phyloP scores from a whole-genome alignment of 2,113 vertebrate genomes.

The Spheniscus mendiculus region DNA sequence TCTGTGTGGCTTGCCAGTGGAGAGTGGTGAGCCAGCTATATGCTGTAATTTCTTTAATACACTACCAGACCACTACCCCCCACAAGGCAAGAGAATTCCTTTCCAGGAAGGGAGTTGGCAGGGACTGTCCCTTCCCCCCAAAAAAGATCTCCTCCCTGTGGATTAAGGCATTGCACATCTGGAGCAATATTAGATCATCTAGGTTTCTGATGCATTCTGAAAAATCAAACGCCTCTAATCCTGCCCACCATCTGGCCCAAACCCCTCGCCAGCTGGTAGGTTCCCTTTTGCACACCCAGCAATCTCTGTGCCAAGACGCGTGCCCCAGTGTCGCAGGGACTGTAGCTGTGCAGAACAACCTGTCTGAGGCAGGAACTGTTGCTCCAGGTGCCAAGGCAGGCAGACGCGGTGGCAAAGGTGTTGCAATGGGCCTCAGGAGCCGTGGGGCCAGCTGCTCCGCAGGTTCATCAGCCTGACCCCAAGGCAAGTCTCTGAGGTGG shows the following conservation, averaged over 20 bases:
- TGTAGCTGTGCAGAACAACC: rapidly evolving
- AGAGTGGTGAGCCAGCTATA: not conserved
- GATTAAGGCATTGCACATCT: constrained; percentile 48
- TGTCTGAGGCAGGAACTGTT: not conserved
- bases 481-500: rapidly evolving
- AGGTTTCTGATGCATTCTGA: not conserved
- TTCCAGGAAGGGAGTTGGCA: constrained; percentile 1
- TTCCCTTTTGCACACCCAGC: not conserved
- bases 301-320: not conserved
- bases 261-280: not conserved
- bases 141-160: not conserved
- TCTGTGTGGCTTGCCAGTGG: not conserved
- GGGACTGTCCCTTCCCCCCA: not conserved
- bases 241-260: constrained; percentile 30
- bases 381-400: not conserved
- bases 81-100: not conserved
- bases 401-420: not conserved
- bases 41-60: not conserved
- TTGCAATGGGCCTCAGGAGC: not conserved
- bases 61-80: not conserved
- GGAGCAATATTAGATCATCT: not conserved
- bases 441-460: not conserved
- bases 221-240: constrained; percentile 30
- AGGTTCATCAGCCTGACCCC: not conserved
- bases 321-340: not conserved